These are phyloP conservation scores for Bubo blakistoni DNA, from an alignment of 2,113 vertebrate species.

Conservation along the genomic window DNA sequence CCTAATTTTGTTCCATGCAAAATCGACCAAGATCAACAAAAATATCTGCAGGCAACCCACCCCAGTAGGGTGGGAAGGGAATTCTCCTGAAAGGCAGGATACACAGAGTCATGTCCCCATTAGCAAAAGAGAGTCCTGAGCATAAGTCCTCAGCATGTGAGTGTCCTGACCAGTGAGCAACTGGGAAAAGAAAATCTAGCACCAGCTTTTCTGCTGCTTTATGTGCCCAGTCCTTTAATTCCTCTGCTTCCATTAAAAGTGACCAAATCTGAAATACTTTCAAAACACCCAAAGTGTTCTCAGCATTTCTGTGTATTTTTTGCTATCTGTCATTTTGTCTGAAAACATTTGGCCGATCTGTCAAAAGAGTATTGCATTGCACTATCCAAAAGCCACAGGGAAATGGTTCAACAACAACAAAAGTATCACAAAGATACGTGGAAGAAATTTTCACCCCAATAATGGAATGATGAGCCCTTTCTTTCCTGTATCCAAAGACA, in stretches of 20 bases:
- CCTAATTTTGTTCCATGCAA: not conserved
- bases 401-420: not conserved
- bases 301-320: not conserved
- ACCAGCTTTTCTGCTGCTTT: not conserved
- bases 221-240: not conserved
- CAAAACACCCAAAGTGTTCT: not conserved
- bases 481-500: not conserved
- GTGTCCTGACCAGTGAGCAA: not conserved
- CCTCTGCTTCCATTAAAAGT: not conserved
- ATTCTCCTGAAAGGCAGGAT: not conserved
- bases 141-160: not conserved
- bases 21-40: not conserved
- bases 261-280: not conserved
- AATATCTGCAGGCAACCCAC: not conserved
- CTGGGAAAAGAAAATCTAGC: not conserved
- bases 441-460: not conserved
- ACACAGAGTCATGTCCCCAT: fast-evolving
- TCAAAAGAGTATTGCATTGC: not conserved
- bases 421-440: not conserved
- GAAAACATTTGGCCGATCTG: not conserved
- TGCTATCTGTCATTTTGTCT: not conserved
- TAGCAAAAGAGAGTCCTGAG: not conserved
- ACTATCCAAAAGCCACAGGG: not conserved
- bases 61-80: not conserved
- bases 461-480: not conserved